Conservation (phyloP, 2,113 vertebrate species). For the Alectura lathami region DNA sequence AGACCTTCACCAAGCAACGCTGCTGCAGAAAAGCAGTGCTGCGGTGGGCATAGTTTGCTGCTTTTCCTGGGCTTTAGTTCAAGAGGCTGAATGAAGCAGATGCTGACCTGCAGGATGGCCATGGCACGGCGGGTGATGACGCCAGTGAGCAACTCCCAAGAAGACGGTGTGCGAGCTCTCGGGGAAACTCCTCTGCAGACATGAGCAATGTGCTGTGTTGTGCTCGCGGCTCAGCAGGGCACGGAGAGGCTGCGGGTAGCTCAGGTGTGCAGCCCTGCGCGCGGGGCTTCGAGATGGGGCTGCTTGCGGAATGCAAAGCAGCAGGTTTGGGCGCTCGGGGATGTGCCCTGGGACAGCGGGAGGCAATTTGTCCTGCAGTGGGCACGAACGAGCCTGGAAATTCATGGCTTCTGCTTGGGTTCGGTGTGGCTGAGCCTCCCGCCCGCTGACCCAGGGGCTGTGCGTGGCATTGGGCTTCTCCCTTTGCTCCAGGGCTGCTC, state of each 20-base stretch:
- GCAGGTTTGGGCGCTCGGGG: not conserved
- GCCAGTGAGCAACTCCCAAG: not conserved
- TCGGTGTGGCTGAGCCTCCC: not conserved
- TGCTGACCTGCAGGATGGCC: accelerated
- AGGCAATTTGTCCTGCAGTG: not conserved
- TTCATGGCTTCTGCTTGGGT: not conserved
- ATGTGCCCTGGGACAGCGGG: not conserved
- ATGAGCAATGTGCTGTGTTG: not conserved
- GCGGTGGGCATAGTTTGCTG: not conserved
- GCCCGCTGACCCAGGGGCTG: not conserved
- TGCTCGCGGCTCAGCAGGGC: not conserved
- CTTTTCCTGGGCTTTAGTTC: not conserved
- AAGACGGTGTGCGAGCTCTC: not conserved
- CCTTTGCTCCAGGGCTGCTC: not conserved
- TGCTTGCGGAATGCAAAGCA: not conserved
- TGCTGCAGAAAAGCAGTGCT: not conserved
- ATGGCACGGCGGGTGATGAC: accelerated
- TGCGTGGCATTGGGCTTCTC: not conserved
- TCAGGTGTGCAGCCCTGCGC: accelerated
- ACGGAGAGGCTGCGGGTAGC: not conserved
- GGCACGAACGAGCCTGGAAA: not conserved
- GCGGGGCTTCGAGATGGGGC: not conserved
- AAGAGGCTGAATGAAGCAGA: accelerated
- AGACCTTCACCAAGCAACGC: not conserved
- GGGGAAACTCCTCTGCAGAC: too few species aligned